Percentiles rank a stretch among this genome's conserved stretches.
These are phyloP conservation scores for Vimba vimba DNA, from an alignment of 2,113 vertebrate genomes.

Conservation along the genomic window DNA sequence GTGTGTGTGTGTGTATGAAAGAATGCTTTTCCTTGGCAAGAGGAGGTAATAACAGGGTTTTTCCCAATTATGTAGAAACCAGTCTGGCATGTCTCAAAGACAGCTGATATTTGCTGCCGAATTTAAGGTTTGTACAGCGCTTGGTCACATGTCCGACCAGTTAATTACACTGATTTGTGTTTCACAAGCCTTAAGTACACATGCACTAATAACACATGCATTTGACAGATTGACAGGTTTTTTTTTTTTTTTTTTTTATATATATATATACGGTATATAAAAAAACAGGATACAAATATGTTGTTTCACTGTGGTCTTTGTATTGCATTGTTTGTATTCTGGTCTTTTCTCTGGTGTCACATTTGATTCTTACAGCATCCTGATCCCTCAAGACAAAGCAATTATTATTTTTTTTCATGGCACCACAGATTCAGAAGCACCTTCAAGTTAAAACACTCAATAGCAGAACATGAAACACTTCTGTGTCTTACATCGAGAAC, in stretches of 20 bases:
- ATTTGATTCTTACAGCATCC: background rate
- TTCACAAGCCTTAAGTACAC: background rate
- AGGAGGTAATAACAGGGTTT: background rate
- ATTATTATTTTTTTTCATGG: background rate
- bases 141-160: background rate
- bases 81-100: constrained; percentile 3
- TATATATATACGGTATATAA: too few species aligned
- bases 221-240: background rate
- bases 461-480: background rate
- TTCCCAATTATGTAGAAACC: background rate
- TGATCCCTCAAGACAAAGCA: background rate
- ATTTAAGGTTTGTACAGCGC: background rate
- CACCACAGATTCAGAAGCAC: background rate
- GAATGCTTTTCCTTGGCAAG: background rate
- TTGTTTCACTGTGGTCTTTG: background rate
- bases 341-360: background rate
- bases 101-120: background rate
- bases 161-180: background rate
- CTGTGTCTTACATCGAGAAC: background rate
- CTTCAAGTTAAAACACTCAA: background rate
- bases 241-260: too few species aligned
- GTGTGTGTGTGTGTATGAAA: background rate
- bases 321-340: background rate
- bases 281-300: background rate
- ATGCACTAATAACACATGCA: background rate